phyloP scores from a whole-genome alignment of 2,888 invertebrate species.

The Rosalia funebris region DNA sequence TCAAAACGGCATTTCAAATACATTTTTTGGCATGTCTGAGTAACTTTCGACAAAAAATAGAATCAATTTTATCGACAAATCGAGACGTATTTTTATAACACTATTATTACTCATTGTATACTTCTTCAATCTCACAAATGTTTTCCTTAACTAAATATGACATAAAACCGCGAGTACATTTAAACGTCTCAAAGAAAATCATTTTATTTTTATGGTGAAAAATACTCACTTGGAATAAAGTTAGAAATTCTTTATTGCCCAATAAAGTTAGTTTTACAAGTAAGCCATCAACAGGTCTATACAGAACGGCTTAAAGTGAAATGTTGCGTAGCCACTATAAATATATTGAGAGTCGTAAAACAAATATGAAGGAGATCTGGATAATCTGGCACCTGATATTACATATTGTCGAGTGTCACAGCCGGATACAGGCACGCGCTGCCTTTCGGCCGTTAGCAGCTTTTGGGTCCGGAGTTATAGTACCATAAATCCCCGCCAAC shows the following conservation, averaged over 20 bases:
- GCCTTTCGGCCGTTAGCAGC: constrained; percentile 52
- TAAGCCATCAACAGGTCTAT: constrained; percentile 40
- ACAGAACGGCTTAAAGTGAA: constrained; percentile 37
- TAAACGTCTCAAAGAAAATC: too few relatives aligned
- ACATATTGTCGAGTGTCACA: constrained; percentile 54
- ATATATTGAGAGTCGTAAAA: constrained; percentile 52
- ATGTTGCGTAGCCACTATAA: constrained; percentile 46
- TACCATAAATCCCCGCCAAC: constrained; percentile 58
- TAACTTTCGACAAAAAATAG: too few relatives aligned
- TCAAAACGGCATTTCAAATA: too few relatives aligned
- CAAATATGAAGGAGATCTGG: constrained; percentile 56
- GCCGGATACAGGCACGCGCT: constrained; percentile 54
- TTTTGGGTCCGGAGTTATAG: constrained; percentile 44
- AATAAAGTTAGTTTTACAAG: constrained; percentile 21
- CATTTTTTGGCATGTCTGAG: too few relatives aligned
- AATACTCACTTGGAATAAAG: background rate
- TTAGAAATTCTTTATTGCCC: constrained; percentile 11
- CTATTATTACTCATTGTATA: too few relatives aligned
- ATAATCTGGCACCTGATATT: constrained; percentile 56
- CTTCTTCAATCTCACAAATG: too few relatives aligned
- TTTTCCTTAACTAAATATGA: too few relatives aligned
- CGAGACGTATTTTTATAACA: too few relatives aligned
- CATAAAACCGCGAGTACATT: too few relatives aligned
- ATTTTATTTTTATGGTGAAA: too few relatives aligned
- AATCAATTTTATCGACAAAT: too few relatives aligned